Base-by-base conservation (phyloP, 1,140 invertebrate genomes). In the Caerostris extrusa region DNA sequence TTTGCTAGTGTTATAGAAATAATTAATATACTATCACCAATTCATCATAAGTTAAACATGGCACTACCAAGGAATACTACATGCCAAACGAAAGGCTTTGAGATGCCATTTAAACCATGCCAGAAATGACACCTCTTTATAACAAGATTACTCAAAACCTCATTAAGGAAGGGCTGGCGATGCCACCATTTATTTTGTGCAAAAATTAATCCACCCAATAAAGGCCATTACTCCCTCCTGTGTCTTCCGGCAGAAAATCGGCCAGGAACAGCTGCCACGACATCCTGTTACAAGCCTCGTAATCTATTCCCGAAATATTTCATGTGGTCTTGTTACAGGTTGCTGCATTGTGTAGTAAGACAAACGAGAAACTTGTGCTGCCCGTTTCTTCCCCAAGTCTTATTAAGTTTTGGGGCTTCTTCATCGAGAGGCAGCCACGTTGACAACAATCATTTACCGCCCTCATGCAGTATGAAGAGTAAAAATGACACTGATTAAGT, bases 261-360 rank as follows among this genome's bases (percentile, higher is more conserved):
- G 34, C 71, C 34, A 50, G 7, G 19, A 77, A 53, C 71, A 77
- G 71, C 71, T 77, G 71, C 71, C 3, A 12, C 34, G 71, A 77
- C 71, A 77, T 77, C 71, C 71, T 77, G 71, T 77, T 77, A 77
- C 71, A 53, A 10, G 71, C 71, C 12, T 34, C 71, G 19, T 77
- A 77, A 77, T 77, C 71, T 77, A 77, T 77, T 77, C 71, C 71
- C 71, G 34, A 77, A 77, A 77, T 77, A 77, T 77, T 53, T 77
- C 71, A 77, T 50, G 71, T 77, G 71, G 71, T 77, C 71, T 77
- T 77, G 71, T 77, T 77, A 77, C 34, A 12, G 19, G 71, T 77
- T 53, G 71, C 71, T 77, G 53, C 71, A 77, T 77, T 77, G 71
- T 77, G 34, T 53, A 7, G 12, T 19, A 50, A 10, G 19, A 34